A percentile compares a stretch with the other conserved stretches of the same genome.
These are phyloP conservation scores for Blastobasis lacticolella DNA, from an alignment of 2,888 invertebrate genomes.

Conservation along the genomic window DNA sequence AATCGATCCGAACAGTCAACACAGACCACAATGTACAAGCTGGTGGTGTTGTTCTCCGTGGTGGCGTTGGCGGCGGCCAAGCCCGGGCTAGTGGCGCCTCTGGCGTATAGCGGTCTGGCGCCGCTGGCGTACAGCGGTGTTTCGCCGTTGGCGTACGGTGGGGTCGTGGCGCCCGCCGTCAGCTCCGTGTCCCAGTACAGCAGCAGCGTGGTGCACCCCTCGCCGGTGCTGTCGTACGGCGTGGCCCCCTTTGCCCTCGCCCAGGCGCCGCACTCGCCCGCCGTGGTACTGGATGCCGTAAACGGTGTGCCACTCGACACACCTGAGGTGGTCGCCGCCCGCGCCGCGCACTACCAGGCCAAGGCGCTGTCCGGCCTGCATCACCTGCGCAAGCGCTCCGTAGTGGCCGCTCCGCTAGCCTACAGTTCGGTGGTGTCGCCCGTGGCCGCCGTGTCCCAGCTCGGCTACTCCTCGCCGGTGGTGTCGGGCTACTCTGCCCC, in stretches of 20 bases:
- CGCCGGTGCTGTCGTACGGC: constrained; percentile 23
- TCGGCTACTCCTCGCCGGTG: constrained; percentile 20
- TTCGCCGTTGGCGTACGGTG: constrained; percentile 39
- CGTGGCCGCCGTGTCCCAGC: constrained; percentile 22
- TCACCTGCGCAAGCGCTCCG: constrained; percentile 54
- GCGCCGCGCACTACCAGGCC: constrained; percentile 59
- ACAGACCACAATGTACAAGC: constrained; percentile 68
- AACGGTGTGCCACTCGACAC: constrained; percentile 66
- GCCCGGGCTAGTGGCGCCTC: constrained; percentile 41
- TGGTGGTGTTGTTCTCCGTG: constrained; percentile 77
- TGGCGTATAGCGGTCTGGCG: constrained; percentile 37
- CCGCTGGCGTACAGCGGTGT: constrained; percentile 30
- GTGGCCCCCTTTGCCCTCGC: constrained; percentile 25
- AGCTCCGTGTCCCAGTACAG: constrained; percentile 36
- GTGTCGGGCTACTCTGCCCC: constrained; percentile 31
- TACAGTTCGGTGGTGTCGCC: constrained; percentile 43
- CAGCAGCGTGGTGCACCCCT: constrained; percentile 32
- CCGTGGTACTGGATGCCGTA: constrained; percentile 56
- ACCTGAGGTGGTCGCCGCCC: constrained; percentile 65
- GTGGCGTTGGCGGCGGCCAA: constrained; percentile 74
- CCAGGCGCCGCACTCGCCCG: constrained; percentile 56
- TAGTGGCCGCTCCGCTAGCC: constrained; percentile 33
- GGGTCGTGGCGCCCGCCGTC: constrained; percentile 26
- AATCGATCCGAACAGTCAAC: constrained; percentile 46
- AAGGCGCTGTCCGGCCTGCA: constrained; percentile 56